Evolutionary conservation across 2,888 invertebrate species (phyloP).

Genomic region (Arenicola marina): DNA sequence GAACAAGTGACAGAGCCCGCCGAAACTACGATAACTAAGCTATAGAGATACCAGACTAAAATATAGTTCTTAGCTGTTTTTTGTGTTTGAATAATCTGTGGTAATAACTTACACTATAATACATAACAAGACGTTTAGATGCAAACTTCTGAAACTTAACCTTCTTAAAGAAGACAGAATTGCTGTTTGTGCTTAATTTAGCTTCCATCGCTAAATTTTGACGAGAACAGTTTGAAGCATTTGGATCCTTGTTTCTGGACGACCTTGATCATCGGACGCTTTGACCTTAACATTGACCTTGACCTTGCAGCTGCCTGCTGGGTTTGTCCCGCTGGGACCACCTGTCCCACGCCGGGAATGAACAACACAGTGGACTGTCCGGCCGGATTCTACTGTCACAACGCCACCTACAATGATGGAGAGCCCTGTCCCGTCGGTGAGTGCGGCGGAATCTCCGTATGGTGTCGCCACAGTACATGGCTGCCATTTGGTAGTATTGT

Average conservation of each 20-base stretch:
- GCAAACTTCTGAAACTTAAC: no score
- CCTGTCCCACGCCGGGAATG: conserved; percentile 52
- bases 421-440: conserved; percentile 52
- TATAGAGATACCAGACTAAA: no score
- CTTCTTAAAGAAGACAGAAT: neutral
- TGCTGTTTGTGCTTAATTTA: neutral
- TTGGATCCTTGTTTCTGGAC: no score
- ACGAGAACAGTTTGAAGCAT: no score
- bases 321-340: conserved; percentile 48
- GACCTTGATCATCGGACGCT: no score
- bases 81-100: no score
- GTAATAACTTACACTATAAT: no score
- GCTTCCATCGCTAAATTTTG: no score
- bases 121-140: no score
- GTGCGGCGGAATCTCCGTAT: conserved; percentile 2
- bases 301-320: conserved; percentile 40
- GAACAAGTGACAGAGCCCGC: no score
- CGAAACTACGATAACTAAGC: no score
- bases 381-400: conserved; percentile 51
- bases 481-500: neutral
- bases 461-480: neutral
- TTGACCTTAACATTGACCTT: neutral
- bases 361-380: conserved; percentile 50
- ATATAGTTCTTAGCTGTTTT: no score
- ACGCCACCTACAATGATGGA: conserved; percentile 50